Evolutionary conservation across 2,888 invertebrate genomes (phyloP), one percentile per base, ranked within the genome.

Genomic region (Sesamia inferens): DNA sequence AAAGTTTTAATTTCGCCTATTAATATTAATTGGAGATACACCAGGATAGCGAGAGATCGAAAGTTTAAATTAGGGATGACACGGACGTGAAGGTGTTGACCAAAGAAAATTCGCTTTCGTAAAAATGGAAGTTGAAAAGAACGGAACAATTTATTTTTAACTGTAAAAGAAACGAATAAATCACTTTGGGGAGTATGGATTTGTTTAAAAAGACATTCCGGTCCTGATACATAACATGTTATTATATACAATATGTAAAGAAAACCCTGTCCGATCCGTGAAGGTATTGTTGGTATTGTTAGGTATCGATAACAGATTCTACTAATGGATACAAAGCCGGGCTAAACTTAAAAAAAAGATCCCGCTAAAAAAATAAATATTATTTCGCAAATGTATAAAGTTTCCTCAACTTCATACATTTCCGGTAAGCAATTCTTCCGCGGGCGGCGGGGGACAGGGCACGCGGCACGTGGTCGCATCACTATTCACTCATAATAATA

Each of bases 1-100:
- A 51, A 73, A 72, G 42, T 79, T 79, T 68, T 62, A 71, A 66
- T 72, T 68, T 54, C 39, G 6, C 68, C 57, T 51, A 74, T 70
- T 77, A 72, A 71, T 11, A 59, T 64, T 84, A 72, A 83, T 76
- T 74, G 61, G 57, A 64, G 47, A 73, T 48, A 70, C 44, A 76
- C 47, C 68, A 67, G 71, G 64, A 66, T 68, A 79, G 59, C 55
- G 72, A 72, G 55, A 69, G n/a, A 69, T 73, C 10, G 16, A 59
- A 73, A 82, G 68, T 73, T 80, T 77, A 73, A 76, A 82, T 81
- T 77, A 39, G 70, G 69, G 48, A 63, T 65, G 64, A 47, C 58
- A 47, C 10, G 54, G 44, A 65, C 65, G 44, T 48, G 55, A 54
- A 55, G 54, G 47, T 64, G 48, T 48, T 24, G 63, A 67, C 48